phyloP scores from a whole-genome alignment of 2,797 vertebrate species.

The Phoebastria nigripes region DNA sequence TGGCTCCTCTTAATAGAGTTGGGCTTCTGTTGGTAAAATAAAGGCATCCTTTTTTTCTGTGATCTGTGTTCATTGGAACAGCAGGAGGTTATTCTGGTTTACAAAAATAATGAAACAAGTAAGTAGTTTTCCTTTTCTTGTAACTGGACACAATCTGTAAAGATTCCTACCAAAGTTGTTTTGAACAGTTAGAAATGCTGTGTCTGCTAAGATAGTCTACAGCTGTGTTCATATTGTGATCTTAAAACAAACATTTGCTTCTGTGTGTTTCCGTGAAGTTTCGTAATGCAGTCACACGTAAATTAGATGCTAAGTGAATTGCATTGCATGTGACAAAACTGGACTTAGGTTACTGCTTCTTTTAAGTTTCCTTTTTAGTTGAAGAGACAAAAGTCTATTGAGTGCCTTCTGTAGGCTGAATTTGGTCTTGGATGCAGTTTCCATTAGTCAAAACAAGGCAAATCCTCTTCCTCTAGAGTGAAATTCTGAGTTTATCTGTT shows the following conservation, averaged over 20 bases:
- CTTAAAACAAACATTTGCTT: background rate
- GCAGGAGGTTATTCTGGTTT: background rate
- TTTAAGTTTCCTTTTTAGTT: background rate
- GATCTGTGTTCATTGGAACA: background rate
- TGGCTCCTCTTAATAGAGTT: background rate
- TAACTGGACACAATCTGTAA: background rate
- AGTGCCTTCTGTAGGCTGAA: background rate
- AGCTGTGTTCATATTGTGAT: background rate
- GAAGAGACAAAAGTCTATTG: background rate
- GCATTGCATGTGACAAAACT: background rate
- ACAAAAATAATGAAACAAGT: background rate
- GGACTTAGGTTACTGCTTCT: background rate
- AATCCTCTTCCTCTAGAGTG: background rate
- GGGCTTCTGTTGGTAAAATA: background rate
- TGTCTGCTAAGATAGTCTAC: background rate
- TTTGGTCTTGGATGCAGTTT: background rate
- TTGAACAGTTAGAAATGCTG: background rate
- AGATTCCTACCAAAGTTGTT: background rate
- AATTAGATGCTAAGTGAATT: background rate
- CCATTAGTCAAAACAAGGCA: background rate
- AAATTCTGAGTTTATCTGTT: background rate
- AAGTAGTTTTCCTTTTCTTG: background rate
- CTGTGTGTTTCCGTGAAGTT: background rate
- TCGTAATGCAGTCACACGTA: background rate
- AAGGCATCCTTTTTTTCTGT: background rate